A percentile compares a stretch with the other conserved stretches of the same genome.
These are phyloP conservation scores for Pardalotus punctatus DNA, from an alignment of 2,113 vertebrate genomes.

Conservation along the genomic window DNA sequence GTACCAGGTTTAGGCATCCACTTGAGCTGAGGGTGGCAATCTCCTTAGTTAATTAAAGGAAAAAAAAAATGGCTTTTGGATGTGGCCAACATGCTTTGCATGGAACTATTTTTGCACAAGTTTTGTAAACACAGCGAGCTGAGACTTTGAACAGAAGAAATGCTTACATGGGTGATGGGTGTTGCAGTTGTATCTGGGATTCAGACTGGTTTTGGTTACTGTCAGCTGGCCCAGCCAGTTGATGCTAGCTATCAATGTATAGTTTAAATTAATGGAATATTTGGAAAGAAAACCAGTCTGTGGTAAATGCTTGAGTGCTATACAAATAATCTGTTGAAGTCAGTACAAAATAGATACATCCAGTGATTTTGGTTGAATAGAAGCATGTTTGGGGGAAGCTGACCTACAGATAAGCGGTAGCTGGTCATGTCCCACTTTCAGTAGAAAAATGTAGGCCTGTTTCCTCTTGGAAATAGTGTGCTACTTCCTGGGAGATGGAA, in stretches of 20 bases:
- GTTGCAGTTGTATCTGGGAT: not conserved
- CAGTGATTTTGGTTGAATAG: not conserved
- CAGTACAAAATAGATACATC: not conserved
- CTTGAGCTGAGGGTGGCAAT: not conserved
- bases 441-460: not conserved
- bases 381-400: not conserved
- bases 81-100: not conserved
- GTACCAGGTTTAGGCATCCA: not conserved
- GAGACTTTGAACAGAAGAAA: not conserved
- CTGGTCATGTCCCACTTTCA: not conserved
- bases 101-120: not conserved
- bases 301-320: not conserved
- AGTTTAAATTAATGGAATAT: not conserved
- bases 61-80: fast-evolving
- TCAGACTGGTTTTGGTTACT: not conserved
- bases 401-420: not conserved
- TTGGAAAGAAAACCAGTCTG: not conserved
- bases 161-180: not conserved
- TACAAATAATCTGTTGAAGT: not conserved
- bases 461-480: not conserved
- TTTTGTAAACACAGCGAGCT: not conserved
- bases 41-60: not conserved
- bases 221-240: not conserved
- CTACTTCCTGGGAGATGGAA: not conserved
- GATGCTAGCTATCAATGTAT: not conserved